Conservation (phyloP, 2,113 vertebrate species). For the Elgaria multicarinata region DNA sequence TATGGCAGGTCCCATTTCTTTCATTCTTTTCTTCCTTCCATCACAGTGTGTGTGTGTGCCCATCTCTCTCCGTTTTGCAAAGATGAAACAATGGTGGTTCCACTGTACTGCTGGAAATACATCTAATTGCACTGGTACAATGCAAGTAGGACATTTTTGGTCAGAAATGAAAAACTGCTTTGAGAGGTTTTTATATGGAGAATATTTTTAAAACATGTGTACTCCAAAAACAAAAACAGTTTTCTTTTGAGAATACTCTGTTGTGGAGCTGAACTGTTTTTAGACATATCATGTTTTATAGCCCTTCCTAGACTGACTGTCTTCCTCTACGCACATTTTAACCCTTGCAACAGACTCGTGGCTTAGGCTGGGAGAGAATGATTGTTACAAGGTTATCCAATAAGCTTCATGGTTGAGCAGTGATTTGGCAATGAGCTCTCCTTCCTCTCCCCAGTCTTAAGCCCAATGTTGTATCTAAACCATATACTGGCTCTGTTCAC, state of each 20-base stretch:
- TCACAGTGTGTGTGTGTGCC: neutral
- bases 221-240: neutral
- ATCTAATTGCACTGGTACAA: neutral
- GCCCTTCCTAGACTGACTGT: neutral
- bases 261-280: neutral
- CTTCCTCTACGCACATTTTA: neutral
- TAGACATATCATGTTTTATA: neutral
- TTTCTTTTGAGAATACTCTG: neutral
- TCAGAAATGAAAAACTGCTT: neutral
- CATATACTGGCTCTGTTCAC: neutral
- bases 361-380: neutral
- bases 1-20: neutral
- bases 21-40: neutral
- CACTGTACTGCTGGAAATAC: neutral
- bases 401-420: neutral
- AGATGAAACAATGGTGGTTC: neutral
- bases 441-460: too few relatives aligned
- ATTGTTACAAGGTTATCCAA: neutral
- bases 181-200: neutral
- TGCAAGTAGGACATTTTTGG: neutral
- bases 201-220: neutral
- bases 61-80: neutral
- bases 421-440: neutral
- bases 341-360: neutral
- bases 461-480: too few relatives aligned